Evolutionary conservation across 1,140 invertebrate genomes (phyloP), one percentile per base, ranked within the genome.

Genomic region (Zophobas atratus): DNA sequence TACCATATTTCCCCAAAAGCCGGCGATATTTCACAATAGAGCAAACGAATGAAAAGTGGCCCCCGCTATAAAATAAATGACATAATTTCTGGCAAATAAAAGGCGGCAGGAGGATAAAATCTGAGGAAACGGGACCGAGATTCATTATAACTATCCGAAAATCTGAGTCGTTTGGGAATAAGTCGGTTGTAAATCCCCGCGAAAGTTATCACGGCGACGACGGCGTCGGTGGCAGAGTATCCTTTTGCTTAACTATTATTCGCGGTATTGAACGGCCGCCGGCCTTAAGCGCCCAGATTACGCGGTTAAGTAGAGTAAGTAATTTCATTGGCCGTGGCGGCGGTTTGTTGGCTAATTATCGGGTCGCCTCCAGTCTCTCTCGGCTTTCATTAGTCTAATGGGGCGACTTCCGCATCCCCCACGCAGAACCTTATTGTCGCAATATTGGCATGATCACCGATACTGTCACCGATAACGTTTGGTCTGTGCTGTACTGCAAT

Each of bases 291-390:
- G 63, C 56, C 55, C 56, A 79, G 80, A 82, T 82, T 82, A 82
- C 77, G 78, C 81, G 80, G 75, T 80, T 82, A 82, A 82, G 80
- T 80, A 79, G 78, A 80, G 77, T 83, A 83, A 83, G 81, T 83
- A 83, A 83, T 83, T 83, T 79, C 74, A 77, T 81, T 77, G 82
- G 79, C 60, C 74, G 80, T 75, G 60, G 53, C 70, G 74, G 77
- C 81, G 82, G 82, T 83, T 82, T 82, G 82, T 83, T 83, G 82
- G 81, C 81, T 83, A 83, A 83, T 83, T 83, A 83, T 83, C 82
- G 81, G 82, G 74, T 83, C 77, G 79, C 79, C 79, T 77, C 63
- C 53, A 74, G 81, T 77, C 73, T 80, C 80, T 83, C 81, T 71
- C 77, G 60, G 79, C 75, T 83, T 83, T 82, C 82, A 83, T 83